phyloP scores from a whole-genome alignment of 1,140 invertebrate species.

The Drosophila pseudoananassae region DNA sequence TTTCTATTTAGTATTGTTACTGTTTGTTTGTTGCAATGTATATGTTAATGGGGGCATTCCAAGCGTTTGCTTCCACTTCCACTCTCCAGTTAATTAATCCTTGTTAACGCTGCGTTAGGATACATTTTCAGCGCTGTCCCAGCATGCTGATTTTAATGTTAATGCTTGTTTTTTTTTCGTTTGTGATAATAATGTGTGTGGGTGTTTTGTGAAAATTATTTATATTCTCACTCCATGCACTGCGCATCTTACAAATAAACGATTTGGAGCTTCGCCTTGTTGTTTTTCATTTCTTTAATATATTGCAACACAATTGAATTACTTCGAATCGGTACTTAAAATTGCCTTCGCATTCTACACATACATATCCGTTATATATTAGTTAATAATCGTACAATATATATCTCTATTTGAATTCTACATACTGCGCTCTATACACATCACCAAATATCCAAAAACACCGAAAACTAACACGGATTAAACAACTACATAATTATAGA shows the following conservation, averaged over 20 bases:
- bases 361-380: conserved; percentile 67
- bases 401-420: conserved; percentile 56
- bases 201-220: conserved; percentile 9
- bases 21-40: conserved; percentile 52
- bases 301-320: conserved; percentile 74
- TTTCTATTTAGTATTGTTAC: conserved; percentile 83
- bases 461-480: conserved; percentile 79
- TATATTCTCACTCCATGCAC: conserved; percentile 44
- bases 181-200: conserved; percentile 9
- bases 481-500: conserved; percentile 73
- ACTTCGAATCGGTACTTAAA: conserved; percentile 51
- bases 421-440: conserved; percentile 74
- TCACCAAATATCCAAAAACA: conserved; percentile 72
- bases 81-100: conserved; percentile 19
- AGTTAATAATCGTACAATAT: conserved; percentile 75
- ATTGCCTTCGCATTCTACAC: conserved; percentile 66
- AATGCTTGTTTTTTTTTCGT: conserved; percentile 15
- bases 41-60: conserved; percentile 57
- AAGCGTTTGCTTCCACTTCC: conserved; percentile 52
- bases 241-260: conserved; percentile 69
- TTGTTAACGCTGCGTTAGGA: conserved; percentile 48
- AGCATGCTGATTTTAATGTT: conserved; percentile 54
- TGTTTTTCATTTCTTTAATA: conserved; percentile 23
- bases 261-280: conserved; percentile 8
- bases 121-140: conserved; percentile 53